Evolutionary conservation across 1,140 invertebrate genomes (phyloP).

Genomic region (Drosophila bipectinata): DNA sequence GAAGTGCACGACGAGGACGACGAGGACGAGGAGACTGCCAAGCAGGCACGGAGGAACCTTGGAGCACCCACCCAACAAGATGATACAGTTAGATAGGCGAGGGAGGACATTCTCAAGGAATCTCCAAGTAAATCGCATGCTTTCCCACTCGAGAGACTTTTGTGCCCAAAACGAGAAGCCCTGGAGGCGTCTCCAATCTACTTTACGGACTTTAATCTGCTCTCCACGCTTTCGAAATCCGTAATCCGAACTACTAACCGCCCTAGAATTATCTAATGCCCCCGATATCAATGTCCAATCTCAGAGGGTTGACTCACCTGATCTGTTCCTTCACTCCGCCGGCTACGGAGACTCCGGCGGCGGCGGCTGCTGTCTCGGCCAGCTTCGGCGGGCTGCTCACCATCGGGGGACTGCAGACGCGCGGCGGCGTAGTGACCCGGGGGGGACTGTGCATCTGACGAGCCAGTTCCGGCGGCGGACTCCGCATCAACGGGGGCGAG

Average conservation of each 20-base stretch:
- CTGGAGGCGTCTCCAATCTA: neutral
- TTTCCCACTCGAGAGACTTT: neutral
- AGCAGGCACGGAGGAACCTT: constrained; percentile 8
- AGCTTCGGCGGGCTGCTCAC: constrained; percentile 77
- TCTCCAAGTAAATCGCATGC: neutral
- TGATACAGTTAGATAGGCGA: constrained; percentile 33
- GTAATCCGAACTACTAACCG: neutral
- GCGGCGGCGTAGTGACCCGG: constrained; percentile 74
- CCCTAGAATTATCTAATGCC: no score
- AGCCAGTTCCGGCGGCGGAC: constrained; percentile 55
- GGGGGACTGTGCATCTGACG: constrained; percentile 80
- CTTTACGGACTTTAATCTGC: neutral
- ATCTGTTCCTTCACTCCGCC: constrained; percentile 26
- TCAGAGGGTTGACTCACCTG: constrained; percentile 32
- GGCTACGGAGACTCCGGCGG: constrained; percentile 37
- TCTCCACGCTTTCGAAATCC: neutral
- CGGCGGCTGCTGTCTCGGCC: constrained; percentile 57
- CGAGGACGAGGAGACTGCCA: neutral
- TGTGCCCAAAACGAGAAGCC: neutral
- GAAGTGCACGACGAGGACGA: constrained; percentile 37
- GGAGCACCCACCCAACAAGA: constrained; percentile 8
- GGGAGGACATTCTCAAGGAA: neutral
- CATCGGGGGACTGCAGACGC: constrained; percentile 75
- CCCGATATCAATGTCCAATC: no score
- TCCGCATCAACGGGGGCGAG: constrained; percentile 75